These are phyloP conservation scores for Emys orbicularis DNA, from an alignment of 2,797 vertebrate genomes.

Conservation along the genomic window DNA sequence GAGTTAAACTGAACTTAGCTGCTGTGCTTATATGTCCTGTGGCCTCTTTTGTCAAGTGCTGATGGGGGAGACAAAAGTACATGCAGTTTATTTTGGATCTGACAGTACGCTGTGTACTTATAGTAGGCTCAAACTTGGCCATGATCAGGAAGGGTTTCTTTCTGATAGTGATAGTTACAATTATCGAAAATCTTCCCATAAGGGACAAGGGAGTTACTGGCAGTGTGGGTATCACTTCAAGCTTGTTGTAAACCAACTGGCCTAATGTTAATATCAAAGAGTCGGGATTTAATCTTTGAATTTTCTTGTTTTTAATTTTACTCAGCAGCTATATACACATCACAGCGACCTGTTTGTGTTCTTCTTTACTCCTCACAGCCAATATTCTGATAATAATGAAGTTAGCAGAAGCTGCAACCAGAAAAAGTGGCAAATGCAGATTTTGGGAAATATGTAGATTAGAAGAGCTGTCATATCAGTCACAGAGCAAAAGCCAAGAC, in stretches of 20 bases:
- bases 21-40: background rate
- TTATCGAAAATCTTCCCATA: constrained; percentile 39
- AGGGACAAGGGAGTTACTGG: constrained; percentile 24
- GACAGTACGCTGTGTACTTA: fast-evolving
- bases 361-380: constrained; percentile 30
- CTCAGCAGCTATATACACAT: background rate
- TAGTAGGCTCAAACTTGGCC: background rate
- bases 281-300: constrained; percentile 65
- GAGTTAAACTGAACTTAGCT: background rate
- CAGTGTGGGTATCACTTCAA: constrained; percentile 51
- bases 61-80: background rate
- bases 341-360: constrained; percentile 33
- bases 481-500: background rate
- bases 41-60: background rate
- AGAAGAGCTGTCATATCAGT: background rate
- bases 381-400: constrained; percentile 54
- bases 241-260: constrained; percentile 56
- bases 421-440: constrained; percentile 40
- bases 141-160: background rate
- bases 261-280: constrained; percentile 53
- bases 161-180: background rate
- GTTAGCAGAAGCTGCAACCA: background rate
- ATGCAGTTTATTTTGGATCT: background rate
- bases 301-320: constrained; percentile 2
- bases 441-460: background rate